phyloP scores from a whole-genome alignment of 2,797 vertebrate species.

The Lepus oiostolus region DNA sequence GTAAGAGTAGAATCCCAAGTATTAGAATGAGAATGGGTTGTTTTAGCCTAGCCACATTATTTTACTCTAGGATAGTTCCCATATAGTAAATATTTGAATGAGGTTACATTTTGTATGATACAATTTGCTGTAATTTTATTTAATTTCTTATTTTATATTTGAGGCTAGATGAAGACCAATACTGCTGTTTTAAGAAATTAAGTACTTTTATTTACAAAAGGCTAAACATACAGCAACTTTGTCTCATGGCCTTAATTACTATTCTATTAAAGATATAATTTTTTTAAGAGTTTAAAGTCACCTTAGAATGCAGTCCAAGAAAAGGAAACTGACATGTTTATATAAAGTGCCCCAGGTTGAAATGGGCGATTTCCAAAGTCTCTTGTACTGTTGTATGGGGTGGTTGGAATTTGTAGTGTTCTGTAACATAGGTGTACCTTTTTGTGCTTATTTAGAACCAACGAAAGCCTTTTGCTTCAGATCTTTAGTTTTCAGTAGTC shows the following conservation, averaged over 20 bases:
- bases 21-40: background rate
- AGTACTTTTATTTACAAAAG: conserved; percentile 6
- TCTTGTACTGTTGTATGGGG: background rate
- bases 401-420: conserved; percentile 49
- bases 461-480: conserved; percentile 42
- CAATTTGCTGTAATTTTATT: conserved; percentile 43
- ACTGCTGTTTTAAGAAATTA: conserved; percentile 14
- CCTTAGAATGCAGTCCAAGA: conserved; percentile 45
- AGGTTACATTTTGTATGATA: conserved; percentile 48
- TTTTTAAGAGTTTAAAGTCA: background rate
- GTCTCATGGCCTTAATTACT: background rate
- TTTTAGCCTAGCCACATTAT: conserved; percentile 25
- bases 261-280: background rate
- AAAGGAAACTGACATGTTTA: conserved; percentile 38
- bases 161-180: conserved; percentile 2
- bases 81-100: background rate
- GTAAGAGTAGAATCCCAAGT: conserved; percentile 32
- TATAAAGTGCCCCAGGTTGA: conserved; percentile 29
- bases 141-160: conserved; percentile 37
- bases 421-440: background rate
- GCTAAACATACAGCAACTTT: conserved; percentile 17
- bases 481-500: conserved; percentile 23
- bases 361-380: conserved; percentile 25
- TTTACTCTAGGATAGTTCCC: background rate
- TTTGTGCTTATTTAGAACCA: conserved; percentile 49